phyloP scores from a whole-genome alignment of 2,113 vertebrate species.

The Eclectus roratus region DNA sequence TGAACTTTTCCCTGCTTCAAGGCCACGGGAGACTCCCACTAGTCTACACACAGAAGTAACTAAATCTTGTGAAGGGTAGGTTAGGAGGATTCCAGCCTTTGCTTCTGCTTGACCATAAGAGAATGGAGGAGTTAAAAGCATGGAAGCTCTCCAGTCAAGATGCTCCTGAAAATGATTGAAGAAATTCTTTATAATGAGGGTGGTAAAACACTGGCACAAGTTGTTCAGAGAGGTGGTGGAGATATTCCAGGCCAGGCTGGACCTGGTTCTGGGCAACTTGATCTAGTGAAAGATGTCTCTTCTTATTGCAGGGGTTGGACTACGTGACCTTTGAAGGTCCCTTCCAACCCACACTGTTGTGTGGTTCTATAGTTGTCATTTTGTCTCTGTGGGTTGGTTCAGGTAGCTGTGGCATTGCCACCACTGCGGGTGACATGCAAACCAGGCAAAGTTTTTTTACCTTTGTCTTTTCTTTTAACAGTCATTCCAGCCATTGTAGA shows the following conservation, averaged over 20 bases:
- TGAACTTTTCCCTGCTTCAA: not conserved
- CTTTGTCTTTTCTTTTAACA: not conserved
- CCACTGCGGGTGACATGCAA: not conserved
- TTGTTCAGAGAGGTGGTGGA: not conserved
- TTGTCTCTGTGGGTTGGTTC: not conserved
- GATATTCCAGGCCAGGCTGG: not conserved
- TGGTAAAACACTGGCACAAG: not conserved
- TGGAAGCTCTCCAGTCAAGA: not conserved
- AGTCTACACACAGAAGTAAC: not conserved
- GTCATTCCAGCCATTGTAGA: not conserved
- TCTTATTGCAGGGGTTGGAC: not conserved
- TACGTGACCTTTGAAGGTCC: not conserved
- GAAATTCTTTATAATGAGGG: not conserved
- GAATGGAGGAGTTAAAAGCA: not conserved
- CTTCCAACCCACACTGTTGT: not conserved
- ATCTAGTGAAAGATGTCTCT: not conserved
- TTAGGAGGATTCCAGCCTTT: not conserved
- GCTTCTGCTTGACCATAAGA: not conserved
- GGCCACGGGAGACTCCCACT: fast-evolving
- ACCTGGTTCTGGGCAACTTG: not conserved
- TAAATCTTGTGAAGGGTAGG: not conserved
- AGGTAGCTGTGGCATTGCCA: not conserved
- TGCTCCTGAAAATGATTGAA: not conserved
- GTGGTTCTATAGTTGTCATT: not conserved
- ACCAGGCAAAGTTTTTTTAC: not conserved